Percentiles rank a stretch among this genome's conserved stretches.
Conservation (phyloP, 1,140 invertebrate genomes). For the Atopsyche davidsoni region DNA sequence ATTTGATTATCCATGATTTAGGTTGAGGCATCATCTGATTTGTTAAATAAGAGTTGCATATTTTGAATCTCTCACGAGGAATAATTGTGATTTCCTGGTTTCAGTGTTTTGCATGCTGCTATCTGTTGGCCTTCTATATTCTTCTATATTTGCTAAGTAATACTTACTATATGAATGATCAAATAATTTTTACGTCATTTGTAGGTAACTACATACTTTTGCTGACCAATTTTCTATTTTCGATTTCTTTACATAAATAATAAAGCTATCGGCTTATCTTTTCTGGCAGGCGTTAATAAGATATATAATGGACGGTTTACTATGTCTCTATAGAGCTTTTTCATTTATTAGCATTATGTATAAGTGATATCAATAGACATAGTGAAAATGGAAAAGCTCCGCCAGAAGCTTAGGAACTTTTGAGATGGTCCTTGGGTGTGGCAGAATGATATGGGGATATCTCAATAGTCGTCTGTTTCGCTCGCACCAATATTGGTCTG, state of each 20-base stretch:
- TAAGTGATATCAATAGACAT: background rate
- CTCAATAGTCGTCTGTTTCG: constrained; percentile 19
- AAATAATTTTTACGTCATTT: constrained; percentile 13
- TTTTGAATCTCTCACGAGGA: constrained; percentile 23
- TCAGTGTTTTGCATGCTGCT: constrained; percentile 32
- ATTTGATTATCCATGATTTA: constrained; percentile 25
- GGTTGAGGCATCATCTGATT: constrained; percentile 23
- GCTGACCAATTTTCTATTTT: constrained; percentile 1
- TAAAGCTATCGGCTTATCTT: constrained; percentile 7
- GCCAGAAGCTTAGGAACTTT: constrained; percentile 75
- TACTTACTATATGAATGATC: constrained; percentile 13
- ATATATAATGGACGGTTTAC: constrained; percentile 9
- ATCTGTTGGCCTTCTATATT: constrained; percentile 32
- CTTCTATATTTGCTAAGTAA: constrained; percentile 28
- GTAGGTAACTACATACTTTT: constrained; percentile 5
- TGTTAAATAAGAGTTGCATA: constrained; percentile 25
- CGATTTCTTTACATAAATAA: background rate
- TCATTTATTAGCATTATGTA: constrained; percentile 12
- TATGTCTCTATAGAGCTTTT: constrained; percentile 26
- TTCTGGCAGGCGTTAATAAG: constrained; percentile 4
- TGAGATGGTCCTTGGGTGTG: constrained; percentile 88
- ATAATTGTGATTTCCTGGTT: constrained; percentile 27
- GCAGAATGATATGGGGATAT: constrained; percentile 22
- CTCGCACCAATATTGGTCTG: constrained; percentile 29
- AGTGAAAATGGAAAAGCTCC: constrained; percentile 28